Evolutionary conservation across 2,888 invertebrate species (phyloP).

Genomic region (Rhimphoctona megacephalus): DNA sequence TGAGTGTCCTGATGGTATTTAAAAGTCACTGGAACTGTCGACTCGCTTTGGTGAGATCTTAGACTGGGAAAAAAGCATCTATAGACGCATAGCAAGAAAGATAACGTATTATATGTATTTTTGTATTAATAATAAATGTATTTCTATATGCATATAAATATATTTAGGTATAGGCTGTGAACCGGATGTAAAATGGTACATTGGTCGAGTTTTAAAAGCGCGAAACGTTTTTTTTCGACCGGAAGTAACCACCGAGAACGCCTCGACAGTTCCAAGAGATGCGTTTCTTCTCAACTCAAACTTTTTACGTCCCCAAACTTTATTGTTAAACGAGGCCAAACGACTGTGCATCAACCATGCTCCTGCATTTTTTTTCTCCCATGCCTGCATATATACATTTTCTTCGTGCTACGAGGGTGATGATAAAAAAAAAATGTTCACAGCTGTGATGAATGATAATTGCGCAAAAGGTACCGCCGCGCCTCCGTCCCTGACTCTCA

Average conservation of each 20-base stretch:
- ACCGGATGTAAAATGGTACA: slow-evolving; percentile 56
- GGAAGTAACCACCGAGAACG: slow-evolving; percentile 37
- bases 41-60: slow-evolving; percentile 29
- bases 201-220: slow-evolving; percentile 18
- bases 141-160: background rate
- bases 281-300: slow-evolving; percentile 28
- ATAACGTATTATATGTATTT: slow-evolving; percentile 5
- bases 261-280: slow-evolving; percentile 35
- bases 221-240: slow-evolving; percentile 46
- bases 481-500: slow-evolving; percentile 38
- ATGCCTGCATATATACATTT: background rate
- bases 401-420: slow-evolving; percentile 48
- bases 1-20: slow-evolving; percentile 21
- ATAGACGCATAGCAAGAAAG: background rate
- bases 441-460: slow-evolving; percentile 82
- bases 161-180: slow-evolving; percentile 23
- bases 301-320: slow-evolving; percentile 23
- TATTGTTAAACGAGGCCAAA: slow-evolving; percentile 64
- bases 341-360: slow-evolving; percentile 30
- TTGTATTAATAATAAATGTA: slow-evolving; percentile 10
- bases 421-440: slow-evolving; percentile 56
- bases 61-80: slow-evolving; percentile 9
- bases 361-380: slow-evolving; percentile 15
- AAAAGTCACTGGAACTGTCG: slow-evolving; percentile 31
- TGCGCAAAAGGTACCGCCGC: slow-evolving; percentile 79